Evolutionary conservation across 2,888 invertebrate genomes (phyloP).

Genomic region (Tanaodytes sp.): DNA sequence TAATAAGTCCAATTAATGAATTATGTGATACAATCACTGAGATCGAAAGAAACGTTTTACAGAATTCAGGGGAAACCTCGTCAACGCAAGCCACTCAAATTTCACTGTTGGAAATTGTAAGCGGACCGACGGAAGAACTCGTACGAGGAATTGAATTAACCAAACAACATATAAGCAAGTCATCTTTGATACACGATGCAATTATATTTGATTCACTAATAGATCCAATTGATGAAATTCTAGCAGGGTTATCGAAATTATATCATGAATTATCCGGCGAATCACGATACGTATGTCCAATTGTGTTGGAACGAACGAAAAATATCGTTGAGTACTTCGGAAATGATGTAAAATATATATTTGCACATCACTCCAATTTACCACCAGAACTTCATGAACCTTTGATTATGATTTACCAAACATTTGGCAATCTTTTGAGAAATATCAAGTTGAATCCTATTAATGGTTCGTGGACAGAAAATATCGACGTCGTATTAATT

Average conservation of each 20-base stretch:
- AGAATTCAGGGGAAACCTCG: constrained; percentile 63
- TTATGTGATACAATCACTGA: constrained; percentile 65
- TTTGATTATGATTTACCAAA: constrained; percentile 54
- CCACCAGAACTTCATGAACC: constrained; percentile 25
- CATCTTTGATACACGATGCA: constrained; percentile 60
- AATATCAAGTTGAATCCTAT: constrained; percentile 60
- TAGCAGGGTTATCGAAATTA: constrained; percentile 65
- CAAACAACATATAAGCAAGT: constrained; percentile 58
- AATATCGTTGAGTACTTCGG: constrained; percentile 60
- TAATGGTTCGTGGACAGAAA: constrained; percentile 62
- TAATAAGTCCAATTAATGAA: constrained; percentile 64
- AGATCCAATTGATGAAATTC: constrained; percentile 73
- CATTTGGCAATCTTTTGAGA: constrained; percentile 56
- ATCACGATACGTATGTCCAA: constrained; percentile 61
- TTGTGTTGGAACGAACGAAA: constrained; percentile 64
- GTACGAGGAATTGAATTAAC: constrained; percentile 67
- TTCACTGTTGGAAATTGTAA: constrained; percentile 65
- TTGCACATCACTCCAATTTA: constrained; percentile 19
- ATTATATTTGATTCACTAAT: constrained; percentile 70
- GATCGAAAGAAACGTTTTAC: constrained; percentile 65
- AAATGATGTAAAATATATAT: constrained; percentile 21
- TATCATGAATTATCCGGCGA: constrained; percentile 63
- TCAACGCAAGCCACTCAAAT: constrained; percentile 63
- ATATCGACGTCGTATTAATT: constrained; percentile 67
- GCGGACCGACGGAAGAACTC: constrained; percentile 69